A percentile compares a stretch with the other conserved stretches of the same genome.
phyloP scores from a whole-genome alignment of 2,113 vertebrate genomes.

The Leptobrachium leishanense region DNA sequence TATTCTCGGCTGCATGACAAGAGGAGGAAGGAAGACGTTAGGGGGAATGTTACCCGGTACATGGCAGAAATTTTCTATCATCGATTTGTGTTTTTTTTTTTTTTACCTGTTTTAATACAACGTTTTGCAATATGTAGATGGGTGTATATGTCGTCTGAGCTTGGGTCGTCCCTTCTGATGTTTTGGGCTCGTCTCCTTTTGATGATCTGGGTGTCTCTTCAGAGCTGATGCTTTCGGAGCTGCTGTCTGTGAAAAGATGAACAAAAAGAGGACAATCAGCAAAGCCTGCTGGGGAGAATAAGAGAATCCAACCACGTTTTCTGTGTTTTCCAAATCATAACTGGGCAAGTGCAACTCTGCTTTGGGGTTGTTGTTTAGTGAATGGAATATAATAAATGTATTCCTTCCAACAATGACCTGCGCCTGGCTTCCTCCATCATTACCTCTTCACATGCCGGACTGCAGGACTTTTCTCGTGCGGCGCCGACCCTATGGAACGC shows the following conservation, averaged over 20 bases:
- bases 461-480: no score
- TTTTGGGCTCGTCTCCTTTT: not conserved
- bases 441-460: no score
- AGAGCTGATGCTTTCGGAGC: slow-evolving; percentile 28
- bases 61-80: not conserved
- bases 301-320: not conserved
- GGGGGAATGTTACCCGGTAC: not conserved
- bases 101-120: slow-evolving; percentile 32
- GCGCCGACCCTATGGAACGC: no score
- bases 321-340: no score
- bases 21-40: not conserved
- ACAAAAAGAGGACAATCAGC: not conserved
- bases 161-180: not conserved
- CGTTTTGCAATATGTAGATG: slow-evolving; percentile 37
- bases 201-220: not conserved
- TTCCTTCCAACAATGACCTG: no score
- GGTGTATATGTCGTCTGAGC: not conserved
- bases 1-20: not conserved
- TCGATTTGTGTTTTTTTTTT: not conserved
- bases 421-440: no score
- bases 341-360: no score
- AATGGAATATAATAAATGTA: no score
- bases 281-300: not conserved
- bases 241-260: slow-evolving; percentile 4
- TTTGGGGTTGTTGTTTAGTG: no score